A percentile compares a stretch with the other conserved stretches of the same genome.
Conservation (phyloP, 2,797 vertebrate species). For the Semotilus atromaculatus region DNA sequence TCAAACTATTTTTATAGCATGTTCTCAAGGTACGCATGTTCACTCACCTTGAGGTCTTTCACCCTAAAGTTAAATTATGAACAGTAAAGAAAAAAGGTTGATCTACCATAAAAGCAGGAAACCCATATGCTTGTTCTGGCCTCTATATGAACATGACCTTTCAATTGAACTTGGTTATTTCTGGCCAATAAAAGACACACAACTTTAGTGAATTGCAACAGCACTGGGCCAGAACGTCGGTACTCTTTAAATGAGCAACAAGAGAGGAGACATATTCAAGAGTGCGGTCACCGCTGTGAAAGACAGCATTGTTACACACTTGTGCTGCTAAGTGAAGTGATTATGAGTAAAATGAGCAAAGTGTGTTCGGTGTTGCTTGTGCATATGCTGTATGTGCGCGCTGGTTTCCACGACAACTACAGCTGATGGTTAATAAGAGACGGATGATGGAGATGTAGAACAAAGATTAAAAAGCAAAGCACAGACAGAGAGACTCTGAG, state of each 20-base stretch:
- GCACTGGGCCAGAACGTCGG: background rate
- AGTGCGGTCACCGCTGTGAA: constrained; percentile 18
- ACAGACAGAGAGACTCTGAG: background rate
- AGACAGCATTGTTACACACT: constrained; percentile 13
- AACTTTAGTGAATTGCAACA: constrained; percentile 14
- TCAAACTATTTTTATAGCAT: background rate
- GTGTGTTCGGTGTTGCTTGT: background rate
- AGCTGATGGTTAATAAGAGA: background rate
- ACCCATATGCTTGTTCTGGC: constrained; percentile 24
- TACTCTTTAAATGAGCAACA: constrained; percentile 20
- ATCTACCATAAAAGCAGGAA: constrained; percentile 8
- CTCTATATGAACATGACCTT: constrained; percentile 14
- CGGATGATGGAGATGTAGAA: background rate
- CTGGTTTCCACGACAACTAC: background rate
- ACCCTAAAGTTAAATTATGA: constrained; percentile 23
- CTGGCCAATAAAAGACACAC: constrained; percentile 8
- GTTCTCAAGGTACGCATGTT: background rate
- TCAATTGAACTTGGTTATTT: constrained; percentile 19
- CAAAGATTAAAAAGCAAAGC: background rate
- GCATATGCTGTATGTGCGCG: background rate
- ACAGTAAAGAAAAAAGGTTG: constrained; percentile 11
- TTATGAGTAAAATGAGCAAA: constrained; percentile 24
- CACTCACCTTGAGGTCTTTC: constrained; percentile 2
- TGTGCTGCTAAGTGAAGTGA: constrained; percentile 22
- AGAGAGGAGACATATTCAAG: constrained; percentile 19